phyloP scores from a whole-genome alignment of 2,888 invertebrate species.

The Limenitis camilla region DNA sequence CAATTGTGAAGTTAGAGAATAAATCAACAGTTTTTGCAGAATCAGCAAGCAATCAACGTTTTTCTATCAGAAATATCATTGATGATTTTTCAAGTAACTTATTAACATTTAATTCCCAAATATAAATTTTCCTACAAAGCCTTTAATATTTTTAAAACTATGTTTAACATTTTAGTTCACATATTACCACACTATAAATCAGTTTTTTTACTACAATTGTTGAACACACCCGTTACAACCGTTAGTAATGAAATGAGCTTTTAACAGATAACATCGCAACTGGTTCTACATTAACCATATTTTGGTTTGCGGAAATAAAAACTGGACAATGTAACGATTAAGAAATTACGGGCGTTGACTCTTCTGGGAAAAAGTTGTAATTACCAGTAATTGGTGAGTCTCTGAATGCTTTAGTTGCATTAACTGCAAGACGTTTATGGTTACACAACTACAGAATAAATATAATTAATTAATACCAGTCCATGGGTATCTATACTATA shows the following conservation, averaged over 20 bases:
- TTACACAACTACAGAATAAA: too few species aligned
- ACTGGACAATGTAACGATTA: constrained; percentile 16
- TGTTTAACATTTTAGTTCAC: neutral
- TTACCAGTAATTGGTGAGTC: neutral
- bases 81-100: too few species aligned
- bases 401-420: neutral
- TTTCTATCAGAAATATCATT: too few species aligned
- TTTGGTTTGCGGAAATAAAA: constrained; percentile 9
- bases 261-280: constrained; percentile 35
- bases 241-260: constrained; percentile 22
- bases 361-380: neutral
- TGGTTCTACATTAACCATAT: constrained; percentile 25
- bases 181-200: neutral
- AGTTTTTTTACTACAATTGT: constrained; percentile 18
- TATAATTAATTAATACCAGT: too few species aligned
- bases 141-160: too few species aligned
- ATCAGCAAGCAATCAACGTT: too few species aligned
- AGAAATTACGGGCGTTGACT: constrained; percentile 18
- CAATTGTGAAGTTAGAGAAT: too few species aligned
- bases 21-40: too few species aligned
- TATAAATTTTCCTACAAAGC: too few species aligned
- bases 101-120: too few species aligned
- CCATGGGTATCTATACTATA: too few species aligned
- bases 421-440: neutral
- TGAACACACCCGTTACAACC: constrained; percentile 9